Evolutionary conservation across 2,113 vertebrate species (phyloP), one percentile per base, ranked within the genome.

Genomic region (Cavia aperea): DNA sequence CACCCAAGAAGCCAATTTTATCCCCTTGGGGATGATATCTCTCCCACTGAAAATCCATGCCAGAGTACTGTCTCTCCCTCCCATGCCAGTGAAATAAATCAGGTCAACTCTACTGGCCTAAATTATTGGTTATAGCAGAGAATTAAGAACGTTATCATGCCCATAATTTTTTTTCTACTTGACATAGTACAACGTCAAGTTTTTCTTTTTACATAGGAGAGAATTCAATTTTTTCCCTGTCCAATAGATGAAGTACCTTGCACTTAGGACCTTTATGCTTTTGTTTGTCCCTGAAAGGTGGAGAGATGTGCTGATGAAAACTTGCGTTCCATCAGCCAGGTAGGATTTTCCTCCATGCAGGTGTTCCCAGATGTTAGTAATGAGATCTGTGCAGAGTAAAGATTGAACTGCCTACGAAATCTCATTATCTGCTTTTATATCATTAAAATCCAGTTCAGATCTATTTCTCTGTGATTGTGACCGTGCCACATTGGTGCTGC

Each of bases 401-500:
- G 72, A 1, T 66, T 92, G 73, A 81, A 6, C 11, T 60, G 2
- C 18, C 3, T 56, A 43, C 33, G 49, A 49, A 84, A 81, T 63
- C 29, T 90, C 65, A 73, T 14, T 91, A 60, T 92, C 95, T 91
- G 36, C 54, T 79, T 92, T 93, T 75, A 39, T 23, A 26, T 70
- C 54, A 62, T 92, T 93, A 84, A 91, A 96, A 56, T 93, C 73
- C 95, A 96, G 95, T 96, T 97, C 97, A 97, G 97, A 97, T 98
- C 95, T 98, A 93, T 98, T 98, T 98, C 94, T 94, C 68, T 92
- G 39, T 96, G 96, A 95, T 92, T 94, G 96, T 96, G 92, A 95
- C 60, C 39, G 73, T 95, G 78, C 36, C 88, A 14, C 68, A 33
- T 49, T 81, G 81, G 95, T 84, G 81, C 91, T 93, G 93, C 88